Conservation (phyloP, 2,113 vertebrate species). For the Acrocephalus arundinaceus region DNA sequence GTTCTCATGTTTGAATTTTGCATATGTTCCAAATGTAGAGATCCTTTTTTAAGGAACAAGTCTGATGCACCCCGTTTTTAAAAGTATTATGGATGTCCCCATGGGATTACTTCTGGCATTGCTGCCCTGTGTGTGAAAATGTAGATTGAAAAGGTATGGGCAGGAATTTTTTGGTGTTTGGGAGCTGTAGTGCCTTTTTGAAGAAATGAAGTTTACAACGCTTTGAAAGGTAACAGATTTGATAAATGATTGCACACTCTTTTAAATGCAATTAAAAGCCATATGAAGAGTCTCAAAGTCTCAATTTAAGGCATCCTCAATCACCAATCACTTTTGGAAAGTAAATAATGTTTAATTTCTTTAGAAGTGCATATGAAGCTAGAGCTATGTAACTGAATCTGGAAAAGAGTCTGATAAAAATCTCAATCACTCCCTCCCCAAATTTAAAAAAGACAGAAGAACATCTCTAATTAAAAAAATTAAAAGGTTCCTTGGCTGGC, state of each 20-base stretch:
- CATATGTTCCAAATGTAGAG: neutral
- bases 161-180: neutral
- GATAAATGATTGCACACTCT: neutral
- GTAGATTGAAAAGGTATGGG: neutral
- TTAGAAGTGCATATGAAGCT: neutral
- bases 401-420: neutral
- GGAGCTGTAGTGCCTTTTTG: neutral
- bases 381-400: neutral
- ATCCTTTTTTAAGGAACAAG: neutral
- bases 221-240: conserved; percentile 3
- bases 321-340: neutral
- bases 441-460: neutral
- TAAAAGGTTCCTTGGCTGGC: neutral
- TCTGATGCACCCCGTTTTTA: neutral
- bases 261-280: neutral
- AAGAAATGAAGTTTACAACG: neutral
- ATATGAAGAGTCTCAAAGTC: neutral
- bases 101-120: neutral
- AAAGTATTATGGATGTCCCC: neutral
- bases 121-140: neutral
- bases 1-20: neutral
- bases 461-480: neutral
- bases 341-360: neutral
- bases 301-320: neutral
- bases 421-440: neutral